Evolutionary conservation across 2,888 invertebrate species (phyloP).

Genomic region (Hypomecis atomaria): DNA sequence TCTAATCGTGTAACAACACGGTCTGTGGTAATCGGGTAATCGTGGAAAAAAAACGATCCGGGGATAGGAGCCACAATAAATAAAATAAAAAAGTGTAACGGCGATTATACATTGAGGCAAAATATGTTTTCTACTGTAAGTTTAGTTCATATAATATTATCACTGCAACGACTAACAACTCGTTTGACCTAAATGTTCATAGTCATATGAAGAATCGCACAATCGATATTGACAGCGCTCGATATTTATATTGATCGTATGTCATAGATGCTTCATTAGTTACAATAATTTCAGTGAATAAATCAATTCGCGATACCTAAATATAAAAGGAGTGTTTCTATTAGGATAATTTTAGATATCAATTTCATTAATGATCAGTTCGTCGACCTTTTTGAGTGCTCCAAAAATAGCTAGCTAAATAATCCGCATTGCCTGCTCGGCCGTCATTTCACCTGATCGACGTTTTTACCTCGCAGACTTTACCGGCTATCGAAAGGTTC

Average conservation of each 20-base stretch:
- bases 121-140: background rate
- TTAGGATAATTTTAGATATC: slow-evolving; percentile 10
- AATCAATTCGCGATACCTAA: background rate
- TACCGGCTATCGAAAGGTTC: background rate
- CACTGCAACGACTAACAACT: background rate
- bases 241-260: slow-evolving; percentile 5
- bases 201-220: background rate
- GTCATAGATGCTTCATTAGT: slow-evolving; percentile 3
- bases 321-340: background rate
- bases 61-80: too few relatives aligned
- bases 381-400: slow-evolving; percentile 55
- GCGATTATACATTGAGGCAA: background rate
- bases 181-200: slow-evolving; percentile 7
- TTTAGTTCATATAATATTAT: background rate
- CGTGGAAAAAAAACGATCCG: too few relatives aligned
- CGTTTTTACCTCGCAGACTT: slow-evolving; percentile 7
- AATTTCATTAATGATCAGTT: slow-evolving; percentile 40
- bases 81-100: too few relatives aligned
- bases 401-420: slow-evolving; percentile 54
- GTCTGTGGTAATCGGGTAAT: too few relatives aligned
- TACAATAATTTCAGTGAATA: slow-evolving; percentile 18
- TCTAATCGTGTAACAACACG: background rate
- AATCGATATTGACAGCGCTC: slow-evolving; percentile 10
- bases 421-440: slow-evolving; percentile 28
- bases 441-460: slow-evolving; percentile 28